Evolutionary conservation across 2,113 vertebrate genomes (phyloP).

Genomic region (Ailuropoda melanoleuca): DNA sequence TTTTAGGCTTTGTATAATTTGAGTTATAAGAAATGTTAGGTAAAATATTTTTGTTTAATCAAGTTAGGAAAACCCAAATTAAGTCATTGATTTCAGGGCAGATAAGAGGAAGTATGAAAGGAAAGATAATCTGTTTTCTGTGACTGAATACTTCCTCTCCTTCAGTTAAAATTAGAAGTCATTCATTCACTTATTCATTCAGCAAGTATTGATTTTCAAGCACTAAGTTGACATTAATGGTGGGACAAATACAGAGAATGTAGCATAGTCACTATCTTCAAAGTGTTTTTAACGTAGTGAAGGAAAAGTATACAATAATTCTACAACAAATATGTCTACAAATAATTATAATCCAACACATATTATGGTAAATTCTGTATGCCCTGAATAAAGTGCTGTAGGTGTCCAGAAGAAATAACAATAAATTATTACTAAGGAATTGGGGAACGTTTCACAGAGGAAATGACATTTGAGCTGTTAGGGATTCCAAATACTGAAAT

Average conservation of each 20-base stretch:
- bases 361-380: background rate
- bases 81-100: slow-evolving; percentile 12
- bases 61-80: slow-evolving; percentile 13
- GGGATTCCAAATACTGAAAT: slow-evolving; percentile 16
- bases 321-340: background rate
- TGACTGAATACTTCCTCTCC: background rate
- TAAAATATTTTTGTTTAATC: slow-evolving; percentile 30
- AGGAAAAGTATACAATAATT: background rate
- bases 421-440: background rate
- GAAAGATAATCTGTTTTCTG: background rate
- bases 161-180: slow-evolving; percentile 9
- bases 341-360: slow-evolving; percentile 13
- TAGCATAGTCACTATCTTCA: background rate
- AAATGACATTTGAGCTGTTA: background rate
- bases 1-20: slow-evolving; percentile 69
- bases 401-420: background rate
- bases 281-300: background rate
- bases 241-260: background rate
- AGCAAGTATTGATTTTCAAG: background rate
- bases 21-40: background rate
- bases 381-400: background rate
- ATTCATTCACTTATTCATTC: background rate
- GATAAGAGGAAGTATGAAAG: slow-evolving; percentile 25
- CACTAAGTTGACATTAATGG: background rate
- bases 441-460: background rate